Evolutionary conservation across 2,113 vertebrate species (phyloP), one percentile per base, ranked within the genome.

Genomic region (Podilymbus podiceps): DNA sequence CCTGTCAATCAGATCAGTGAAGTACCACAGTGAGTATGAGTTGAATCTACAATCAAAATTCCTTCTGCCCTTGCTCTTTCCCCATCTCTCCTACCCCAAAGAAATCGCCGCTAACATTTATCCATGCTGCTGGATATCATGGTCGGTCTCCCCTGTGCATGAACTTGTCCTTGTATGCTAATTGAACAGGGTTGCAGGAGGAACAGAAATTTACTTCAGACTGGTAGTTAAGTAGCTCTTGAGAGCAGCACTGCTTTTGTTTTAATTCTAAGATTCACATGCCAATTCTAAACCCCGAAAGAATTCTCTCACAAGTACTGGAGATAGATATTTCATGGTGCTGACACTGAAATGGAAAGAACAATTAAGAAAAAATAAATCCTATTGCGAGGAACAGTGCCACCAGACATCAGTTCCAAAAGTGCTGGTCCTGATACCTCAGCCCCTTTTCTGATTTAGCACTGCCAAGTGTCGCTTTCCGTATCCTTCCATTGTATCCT

Each of bases 181-280:
- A 88, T 53, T 42, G 20, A 86, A 50, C 9, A 69, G 15, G 15
- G 15, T 8, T 81, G 49, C 52, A 85, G 38, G 38, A 90, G 50
- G 38, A 90, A 60, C 10, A 81, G 76, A 56, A 73, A 46, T 79
- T 69, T 30, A 80, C 59, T 90, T 92, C 67, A n/a, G n/a, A n/a
- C n/a, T n/a, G n/a, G n/a, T n/a, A n/a, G n/a, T n/a, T n/a, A n/a
- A n/a, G n/a, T n/a, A n/a, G n/a, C n/a, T n/a, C n/a, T n/a, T n/a
- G n/a, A n/a, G n/a, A n/a, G n/a, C n/a, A n/a, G n/a, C n/a, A n/a
- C n/a, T n/a, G n/a, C n/a, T n/a, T n/a, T n/a, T n/a, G n/a, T 49
- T 89, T 85, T 85, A 87, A 63, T 71, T 69, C 82, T 73, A 76
- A 64, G 21, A 90, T 73, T 85, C 79, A 35, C 31, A 85, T 83